These are phyloP conservation scores for Synanthedon andrenaeformis DNA, from an alignment of 2,888 invertebrate species.

Conservation along the genomic window DNA sequence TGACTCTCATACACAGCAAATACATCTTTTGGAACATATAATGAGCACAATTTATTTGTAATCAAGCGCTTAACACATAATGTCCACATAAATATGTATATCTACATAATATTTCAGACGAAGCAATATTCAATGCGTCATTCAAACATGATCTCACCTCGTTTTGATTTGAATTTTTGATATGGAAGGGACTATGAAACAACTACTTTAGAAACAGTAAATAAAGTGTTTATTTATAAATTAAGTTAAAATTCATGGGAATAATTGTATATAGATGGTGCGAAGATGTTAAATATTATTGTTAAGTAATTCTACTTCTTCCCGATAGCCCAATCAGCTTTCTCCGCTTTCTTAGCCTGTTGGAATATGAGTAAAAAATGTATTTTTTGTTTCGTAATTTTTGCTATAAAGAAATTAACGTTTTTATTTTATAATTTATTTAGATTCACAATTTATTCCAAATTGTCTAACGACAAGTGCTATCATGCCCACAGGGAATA, in stretches of 20 bases:
- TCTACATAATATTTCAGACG: conserved; percentile 1
- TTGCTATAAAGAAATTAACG: background rate
- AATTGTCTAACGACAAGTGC: background rate
- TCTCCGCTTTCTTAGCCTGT: conserved; percentile 85
- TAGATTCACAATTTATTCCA: background rate
- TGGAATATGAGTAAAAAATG: conserved; percentile 35
- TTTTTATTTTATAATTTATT: background rate
- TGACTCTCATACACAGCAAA: too few species aligned
- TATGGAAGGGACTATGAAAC: conserved; percentile 24
- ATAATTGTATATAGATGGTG: conserved; percentile 15
- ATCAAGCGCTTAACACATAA: background rate
- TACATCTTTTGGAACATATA: too few species aligned
- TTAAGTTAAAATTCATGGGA: conserved; percentile 37
- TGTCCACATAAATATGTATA: background rate
- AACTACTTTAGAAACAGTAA: conserved; percentile 25
- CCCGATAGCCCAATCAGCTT: conserved; percentile 76
- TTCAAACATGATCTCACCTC: conserved; percentile 43
- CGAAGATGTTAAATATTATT: background rate
- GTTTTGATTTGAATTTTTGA: conserved; percentile 20
- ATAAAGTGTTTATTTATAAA: conserved; percentile 38
- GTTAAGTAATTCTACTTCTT: conserved; percentile 64
- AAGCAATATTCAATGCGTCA: conserved; percentile 36
- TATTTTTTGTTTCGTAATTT: background rate
- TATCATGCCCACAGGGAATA: background rate
- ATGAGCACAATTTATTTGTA: too few species aligned